A percentile compares a stretch with the other conserved stretches of the same genome.
Evolutionary conservation across 2,113 vertebrate species (phyloP).

Genomic region (Felis chaus): DNA sequence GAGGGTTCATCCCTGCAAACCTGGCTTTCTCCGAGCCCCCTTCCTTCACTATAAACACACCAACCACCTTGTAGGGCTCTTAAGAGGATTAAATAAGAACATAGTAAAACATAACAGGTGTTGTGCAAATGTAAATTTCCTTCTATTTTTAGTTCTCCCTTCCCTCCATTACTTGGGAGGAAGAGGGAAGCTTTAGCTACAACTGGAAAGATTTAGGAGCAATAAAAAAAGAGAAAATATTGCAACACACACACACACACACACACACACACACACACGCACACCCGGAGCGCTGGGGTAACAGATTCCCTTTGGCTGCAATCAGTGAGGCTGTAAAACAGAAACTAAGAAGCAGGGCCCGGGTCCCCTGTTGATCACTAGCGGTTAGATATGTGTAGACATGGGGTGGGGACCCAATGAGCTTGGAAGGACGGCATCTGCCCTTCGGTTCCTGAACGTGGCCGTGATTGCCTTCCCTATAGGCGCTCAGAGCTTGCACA

Average conservation of each 20-base stretch:
- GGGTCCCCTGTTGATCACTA: accelerated
- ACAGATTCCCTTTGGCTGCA: background rate
- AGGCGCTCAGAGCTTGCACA: accelerated
- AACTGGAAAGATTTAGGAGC: constrained; percentile 18
- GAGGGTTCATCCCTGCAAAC: background rate
- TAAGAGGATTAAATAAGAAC: constrained; percentile 46
- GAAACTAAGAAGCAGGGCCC: background rate
- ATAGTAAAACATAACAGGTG: constrained; percentile 66
- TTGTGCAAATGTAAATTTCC: constrained; percentile 11
- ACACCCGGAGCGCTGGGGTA: background rate
- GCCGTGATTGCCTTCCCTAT: background rate
- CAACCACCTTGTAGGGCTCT: background rate
- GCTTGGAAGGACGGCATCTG: background rate
- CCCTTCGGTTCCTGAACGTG: background rate
- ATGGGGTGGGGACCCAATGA: background rate
- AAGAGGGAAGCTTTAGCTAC: background rate
- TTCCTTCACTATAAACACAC: background rate
- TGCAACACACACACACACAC: background rate
- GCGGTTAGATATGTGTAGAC: background rate
- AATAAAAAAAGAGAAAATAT: background rate
- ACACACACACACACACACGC: no score
- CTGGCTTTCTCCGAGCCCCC: background rate
- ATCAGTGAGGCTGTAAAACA: accelerated
- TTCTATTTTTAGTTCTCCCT: constrained; percentile 65
- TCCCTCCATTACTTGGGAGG: background rate